Conservation (phyloP, 2,888 invertebrate species). For the Drosophila picticornis region DNA sequence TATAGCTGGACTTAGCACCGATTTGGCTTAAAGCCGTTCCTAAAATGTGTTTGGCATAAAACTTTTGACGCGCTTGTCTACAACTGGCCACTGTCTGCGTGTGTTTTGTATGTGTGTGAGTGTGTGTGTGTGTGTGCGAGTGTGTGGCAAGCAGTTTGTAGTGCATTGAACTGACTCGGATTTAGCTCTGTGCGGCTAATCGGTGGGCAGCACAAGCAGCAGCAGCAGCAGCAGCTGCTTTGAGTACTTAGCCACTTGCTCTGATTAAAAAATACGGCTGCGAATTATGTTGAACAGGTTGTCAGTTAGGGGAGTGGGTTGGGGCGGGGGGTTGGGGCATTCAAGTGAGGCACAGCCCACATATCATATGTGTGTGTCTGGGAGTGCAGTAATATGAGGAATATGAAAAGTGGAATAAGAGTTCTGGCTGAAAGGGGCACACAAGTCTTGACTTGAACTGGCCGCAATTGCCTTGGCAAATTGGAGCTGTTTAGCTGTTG, state of each 20-base stretch:
- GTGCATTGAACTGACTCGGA: slow-evolving; percentile 66
- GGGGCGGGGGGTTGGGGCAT: neutral
- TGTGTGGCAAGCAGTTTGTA: slow-evolving; percentile 35
- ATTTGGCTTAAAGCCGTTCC: slow-evolving; percentile 62
- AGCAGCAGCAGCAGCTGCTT: slow-evolving; percentile 46
- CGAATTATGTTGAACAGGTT: slow-evolving; percentile 53
- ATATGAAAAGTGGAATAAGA: slow-evolving; percentile 4
- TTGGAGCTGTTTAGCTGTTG: slow-evolving; percentile 15
- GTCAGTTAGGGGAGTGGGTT: neutral
- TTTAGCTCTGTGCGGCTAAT: slow-evolving; percentile 49
- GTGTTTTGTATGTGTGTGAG: neutral
- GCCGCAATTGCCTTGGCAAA: slow-evolving; percentile 45
- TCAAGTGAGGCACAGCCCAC: slow-evolving; percentile 27
- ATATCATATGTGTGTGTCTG: slow-evolving; percentile 3
- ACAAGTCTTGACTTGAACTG: slow-evolving; percentile 26
- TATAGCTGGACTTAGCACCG: slow-evolving; percentile 66
- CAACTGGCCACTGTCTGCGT: slow-evolving; percentile 12
- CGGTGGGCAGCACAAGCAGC: slow-evolving; percentile 48
- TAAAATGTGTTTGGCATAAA: slow-evolving; percentile 44
- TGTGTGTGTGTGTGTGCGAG: slow-evolving; percentile 4
- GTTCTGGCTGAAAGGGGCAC: neutral
- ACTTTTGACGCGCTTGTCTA: slow-evolving; percentile 56
- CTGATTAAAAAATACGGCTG: slow-evolving; percentile 59
- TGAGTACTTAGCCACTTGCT: slow-evolving; percentile 47
- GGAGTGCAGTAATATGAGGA: slow-evolving; percentile 9